Evolutionary conservation across 2,888 invertebrate genomes (phyloP), one percentile per base, ranked within the genome.

Genomic region (Willowsia nigromaculata): DNA sequence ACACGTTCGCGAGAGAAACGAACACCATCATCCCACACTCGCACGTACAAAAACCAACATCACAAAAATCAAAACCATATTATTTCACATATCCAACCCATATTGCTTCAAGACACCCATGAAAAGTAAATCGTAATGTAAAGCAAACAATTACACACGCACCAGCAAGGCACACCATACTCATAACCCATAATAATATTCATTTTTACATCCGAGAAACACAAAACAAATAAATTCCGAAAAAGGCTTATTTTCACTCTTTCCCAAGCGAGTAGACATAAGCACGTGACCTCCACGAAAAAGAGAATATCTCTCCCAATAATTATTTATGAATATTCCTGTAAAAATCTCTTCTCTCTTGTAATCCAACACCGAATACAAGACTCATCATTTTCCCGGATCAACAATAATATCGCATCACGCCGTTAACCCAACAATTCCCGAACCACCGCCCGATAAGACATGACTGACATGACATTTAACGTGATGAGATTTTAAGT

Each of bases 401-500:
- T 74, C n/a, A 27, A 50, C 43, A 50, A n/a, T n/a, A n/a, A 6
- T 3, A 18, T 11, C 30, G 13, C n/a, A 50, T 2, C 13, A 6
- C 50, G 30, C 37, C 40, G 40, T 25, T 53, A 18, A 33, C 27
- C 53, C 33, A 78, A 30, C 37, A 47, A 27, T 15, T 50, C 6
- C 80, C 18, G 13, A 9, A n/a, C n/a, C n/a, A n/a, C n/a, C n/a
- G 25, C 3, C 6, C 33, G 59, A 53, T 40, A 37, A 62, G 65
- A 82, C 81, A 11, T 62, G 65, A 65, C n/a, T 65, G 65, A 65
- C 65, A 33, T 33, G 65, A 65, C 65, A 33, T 65, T 40, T 62
- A 40, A 59, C 18, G 71, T 83, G 83, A 82, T 82, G 62, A 82
- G 82, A 82, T 82, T 82, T 82, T 82, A 82, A 82, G 27, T 47